Evolutionary conservation across 2,797 vertebrate species (phyloP).

Genomic region (Peromyscus aztecus): DNA sequence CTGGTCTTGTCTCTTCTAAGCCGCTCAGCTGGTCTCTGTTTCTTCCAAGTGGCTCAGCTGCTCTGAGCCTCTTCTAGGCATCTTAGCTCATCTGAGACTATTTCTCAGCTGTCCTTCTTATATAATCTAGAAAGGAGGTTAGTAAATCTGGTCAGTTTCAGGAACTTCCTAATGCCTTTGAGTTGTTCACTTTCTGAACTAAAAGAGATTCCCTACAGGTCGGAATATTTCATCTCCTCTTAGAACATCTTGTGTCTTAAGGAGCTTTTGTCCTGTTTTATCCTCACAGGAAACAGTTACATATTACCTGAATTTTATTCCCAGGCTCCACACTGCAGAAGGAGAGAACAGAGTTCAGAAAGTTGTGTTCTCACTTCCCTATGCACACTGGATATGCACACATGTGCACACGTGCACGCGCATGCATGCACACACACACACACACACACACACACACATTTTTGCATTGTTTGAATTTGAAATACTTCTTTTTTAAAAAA

Average conservation of each 20-base stretch:
- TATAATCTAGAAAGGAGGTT: too few relatives aligned
- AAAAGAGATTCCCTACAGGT: not conserved
- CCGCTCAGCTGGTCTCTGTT: not conserved
- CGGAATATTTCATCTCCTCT: too few relatives aligned
- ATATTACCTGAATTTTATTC: not conserved
- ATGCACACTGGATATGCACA: not conserved
- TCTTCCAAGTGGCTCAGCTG: not conserved
- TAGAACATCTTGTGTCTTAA: not conserved
- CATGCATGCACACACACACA: too few relatives aligned
- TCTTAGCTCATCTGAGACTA: too few relatives aligned
- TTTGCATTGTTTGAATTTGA: not conserved
- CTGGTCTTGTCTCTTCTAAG: not conserved
- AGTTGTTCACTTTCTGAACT: not conserved
- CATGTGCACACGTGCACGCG: rapidly evolving
- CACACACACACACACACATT: not conserved
- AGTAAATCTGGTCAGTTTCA: not conserved
- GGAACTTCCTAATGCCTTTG: not conserved
- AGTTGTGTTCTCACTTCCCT: not conserved
- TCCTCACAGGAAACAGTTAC: not conserved
- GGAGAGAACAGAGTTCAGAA: not conserved
- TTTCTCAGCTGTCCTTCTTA: not conserved
- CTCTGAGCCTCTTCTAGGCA: not conserved
- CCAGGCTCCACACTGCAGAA: rapidly evolving
- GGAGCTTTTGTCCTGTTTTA: not conserved
- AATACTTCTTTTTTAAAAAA: not conserved